Evolutionary conservation across 2,113 vertebrate species (phyloP), one percentile per base, ranked within the genome.

Genomic region (Prochilodus magdalenae): DNA sequence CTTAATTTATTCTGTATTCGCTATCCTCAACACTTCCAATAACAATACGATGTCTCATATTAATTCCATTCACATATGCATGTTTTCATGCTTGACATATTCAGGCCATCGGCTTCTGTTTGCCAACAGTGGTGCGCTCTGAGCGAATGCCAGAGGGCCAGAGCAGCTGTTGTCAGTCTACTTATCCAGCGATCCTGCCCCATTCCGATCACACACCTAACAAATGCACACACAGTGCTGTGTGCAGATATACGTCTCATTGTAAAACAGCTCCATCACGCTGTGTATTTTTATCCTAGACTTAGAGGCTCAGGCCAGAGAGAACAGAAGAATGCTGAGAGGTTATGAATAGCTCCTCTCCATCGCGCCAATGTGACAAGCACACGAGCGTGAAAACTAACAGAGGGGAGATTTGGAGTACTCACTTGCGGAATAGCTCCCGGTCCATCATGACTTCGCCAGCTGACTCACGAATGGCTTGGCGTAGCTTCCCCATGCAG

Each of bases 381-480:
- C 14, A 70, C 7, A n/a, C 22, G 62, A 51, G 73, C 27, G 0
- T 22, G 26, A 36, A 20, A 36, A 36, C 59, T 26, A 20, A 40
- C 1, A 53, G 7, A 53, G 29, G 10, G 5, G 40, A 1, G 13
- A 6, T 18, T 11, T 40, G 15, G 5, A 15, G 13, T 27, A 70
- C 91, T 92, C 88, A 96, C 96, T 93, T 96, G 88, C 87, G 92
- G 89, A 97, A 97, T 40, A 96, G 93, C 16, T 96, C 92, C 75
- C 90, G 90, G 87, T 96, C 94, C 91, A 97, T 94, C 89, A 94
- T 93, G 83, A 92, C 91, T 20, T 96, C 95, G 5, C 86, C 89
- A 7, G 84, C 84, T 29, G 95, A 94, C 2, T 95, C 93, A 27
- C 77, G 92, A 59, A 94, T 87, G 7, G 90, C 90, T 2, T 36